Percentiles rank a stretch among this genome's conserved stretches.
These are phyloP conservation scores for human DNA, from an alignment of 2,113 vertebrate genomes.

Conservation along the genomic window DNA sequence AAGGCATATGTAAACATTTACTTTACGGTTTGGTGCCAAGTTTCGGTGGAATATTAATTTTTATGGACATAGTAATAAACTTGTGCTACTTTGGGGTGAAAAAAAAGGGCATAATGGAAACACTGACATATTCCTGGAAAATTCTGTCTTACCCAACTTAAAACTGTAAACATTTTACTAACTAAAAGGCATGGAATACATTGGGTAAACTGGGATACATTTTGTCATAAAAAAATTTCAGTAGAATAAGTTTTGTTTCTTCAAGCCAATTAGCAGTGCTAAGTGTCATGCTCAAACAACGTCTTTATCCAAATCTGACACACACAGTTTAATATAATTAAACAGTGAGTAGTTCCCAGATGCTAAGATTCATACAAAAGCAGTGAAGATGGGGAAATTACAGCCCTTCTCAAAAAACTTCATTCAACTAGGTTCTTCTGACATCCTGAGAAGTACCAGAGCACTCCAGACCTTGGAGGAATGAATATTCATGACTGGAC, in stretches of 20 bases:
- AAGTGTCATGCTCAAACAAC: neutral
- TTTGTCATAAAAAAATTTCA: constrained; percentile 63
- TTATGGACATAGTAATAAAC: constrained; percentile 76
- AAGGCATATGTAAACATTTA: constrained; percentile 74
- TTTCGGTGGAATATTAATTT: constrained; percentile 75
- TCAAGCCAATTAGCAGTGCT: constrained; percentile 8
- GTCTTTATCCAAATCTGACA: neutral
- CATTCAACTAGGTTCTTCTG: neutral
- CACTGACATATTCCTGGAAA: constrained; percentile 39
- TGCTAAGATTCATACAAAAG: neutral
- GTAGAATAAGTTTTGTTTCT: constrained; percentile 31
- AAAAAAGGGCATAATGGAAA: constrained; percentile 59
- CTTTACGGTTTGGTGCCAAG: constrained; percentile 59
- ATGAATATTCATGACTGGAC: neutral
- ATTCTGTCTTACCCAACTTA: constrained; percentile 46
- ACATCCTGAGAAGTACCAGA: neutral
- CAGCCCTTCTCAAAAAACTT: neutral
- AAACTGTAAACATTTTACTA: constrained; percentile 67
- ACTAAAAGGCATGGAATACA: constrained; percentile 55
- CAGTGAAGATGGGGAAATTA: neutral
- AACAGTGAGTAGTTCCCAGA: neutral
- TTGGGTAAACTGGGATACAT: constrained; percentile 39
- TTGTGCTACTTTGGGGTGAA: constrained; percentile 43
- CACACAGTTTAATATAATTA: neutral
- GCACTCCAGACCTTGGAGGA: neutral